Base-by-base conservation (phyloP, 2,888 invertebrate species). In the Eristalis arbustorum region DNA sequence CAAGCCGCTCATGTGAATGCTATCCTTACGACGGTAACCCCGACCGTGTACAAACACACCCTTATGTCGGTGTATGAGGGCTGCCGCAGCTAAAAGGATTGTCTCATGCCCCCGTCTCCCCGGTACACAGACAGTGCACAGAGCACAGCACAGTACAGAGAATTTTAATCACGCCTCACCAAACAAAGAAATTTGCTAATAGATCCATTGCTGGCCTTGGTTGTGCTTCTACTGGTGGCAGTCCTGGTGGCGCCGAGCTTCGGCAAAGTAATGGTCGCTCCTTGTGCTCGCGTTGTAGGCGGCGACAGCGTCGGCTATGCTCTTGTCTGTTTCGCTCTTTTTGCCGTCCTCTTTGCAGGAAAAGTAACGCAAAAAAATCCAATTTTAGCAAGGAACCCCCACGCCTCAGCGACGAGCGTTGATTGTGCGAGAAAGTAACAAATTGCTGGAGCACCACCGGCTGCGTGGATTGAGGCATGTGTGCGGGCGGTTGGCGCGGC, bases 161-260 rank as follows among this genome's bases (percentile, higher is more conserved):
- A 75, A 83, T 83, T 87, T 87, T 87, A 87, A 87, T 87, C 87
- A 87, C 75, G 87, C 74, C 75, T 87, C 83, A 87, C 78, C 78
- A 87, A 83, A 87, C 87, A 87, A 87, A 87, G 87, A 87, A 87
- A 87, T 82, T 87, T 79, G 74, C 83, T 87, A 87, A 87, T 87
- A 87, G 87, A 78, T 87, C 77, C 87, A 78, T 82, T 74, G 73
- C 73, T 77, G 66, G 14, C 61, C 18, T 23, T 77, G 56, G 59
- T 14, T 37, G 57, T 71, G 18, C n/a, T 42, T 28, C 66, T 68
- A 40, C 72, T 63, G 69, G 71, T 18, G 34, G 68, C 28, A 49
- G 59, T 81, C 81, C 81, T 76, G 49, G 49, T 63, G 76, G 81
- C 22, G 68, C 42, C 62, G 40, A 40, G 71, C 71, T 63, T 62